A percentile compares a stretch with the other conserved stretches of the same genome.
phyloP scores from a whole-genome alignment of 2,888 invertebrate genomes.

The Gerris lacustris region DNA sequence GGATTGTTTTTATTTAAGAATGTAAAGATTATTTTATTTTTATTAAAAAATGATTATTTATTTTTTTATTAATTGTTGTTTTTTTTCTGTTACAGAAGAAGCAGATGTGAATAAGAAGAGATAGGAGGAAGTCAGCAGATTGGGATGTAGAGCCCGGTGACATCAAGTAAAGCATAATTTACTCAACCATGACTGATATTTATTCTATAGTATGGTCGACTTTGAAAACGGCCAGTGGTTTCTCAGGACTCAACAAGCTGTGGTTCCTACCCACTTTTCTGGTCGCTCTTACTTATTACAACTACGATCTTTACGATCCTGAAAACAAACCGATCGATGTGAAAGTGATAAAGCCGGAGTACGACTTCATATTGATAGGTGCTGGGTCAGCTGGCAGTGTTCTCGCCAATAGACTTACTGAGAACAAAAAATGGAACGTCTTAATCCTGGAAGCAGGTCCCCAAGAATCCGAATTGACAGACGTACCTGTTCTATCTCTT shows the following conservation, averaged over 20 bases:
- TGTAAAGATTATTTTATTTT: too few species aligned
- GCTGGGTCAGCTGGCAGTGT: conserved; percentile 77
- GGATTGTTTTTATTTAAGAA: too few species aligned
- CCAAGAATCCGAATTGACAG: conserved; percentile 74
- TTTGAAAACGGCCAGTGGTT: conserved; percentile 55
- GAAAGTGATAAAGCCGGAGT: conserved; percentile 48
- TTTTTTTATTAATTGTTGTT: too few species aligned
- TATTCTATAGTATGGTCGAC: conserved; percentile 48
- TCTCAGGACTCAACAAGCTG: conserved; percentile 56
- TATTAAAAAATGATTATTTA: too few species aligned
- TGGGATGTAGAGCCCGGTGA: neutral
- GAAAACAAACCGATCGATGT: conserved; percentile 66
- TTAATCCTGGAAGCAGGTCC: conserved; percentile 74
- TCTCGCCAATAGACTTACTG: conserved; percentile 65
- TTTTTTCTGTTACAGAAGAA: neutral
- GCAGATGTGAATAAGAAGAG: neutral
- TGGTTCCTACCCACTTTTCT: conserved; percentile 62
- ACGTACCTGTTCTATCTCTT: conserved; percentile 72
- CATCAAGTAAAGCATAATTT: neutral
- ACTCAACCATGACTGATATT: conserved; percentile 25
- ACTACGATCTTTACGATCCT: conserved; percentile 74
- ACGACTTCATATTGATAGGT: conserved; percentile 73
- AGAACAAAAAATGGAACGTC: conserved; percentile 64
- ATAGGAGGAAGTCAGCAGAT: neutral
- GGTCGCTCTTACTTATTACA: conserved; percentile 65